Conservation (phyloP, 2,113 vertebrate genomes). For the Chitala chitala region DNA sequence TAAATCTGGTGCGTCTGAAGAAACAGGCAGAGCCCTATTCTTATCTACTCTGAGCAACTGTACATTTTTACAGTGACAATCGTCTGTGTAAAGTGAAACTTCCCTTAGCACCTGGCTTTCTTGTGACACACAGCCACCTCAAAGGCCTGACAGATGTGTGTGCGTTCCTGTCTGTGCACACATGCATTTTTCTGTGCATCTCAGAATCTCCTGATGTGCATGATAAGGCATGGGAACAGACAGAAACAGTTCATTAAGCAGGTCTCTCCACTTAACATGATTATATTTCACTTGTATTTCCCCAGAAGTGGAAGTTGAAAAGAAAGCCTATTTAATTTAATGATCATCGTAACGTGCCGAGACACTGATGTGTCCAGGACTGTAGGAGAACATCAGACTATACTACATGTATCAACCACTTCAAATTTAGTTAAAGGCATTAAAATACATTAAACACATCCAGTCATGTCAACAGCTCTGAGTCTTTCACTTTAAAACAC, state of each 20-base stretch:
- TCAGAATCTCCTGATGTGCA: background rate
- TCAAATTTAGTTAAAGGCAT: no score
- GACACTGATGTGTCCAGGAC: background rate
- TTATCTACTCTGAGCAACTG: background rate
- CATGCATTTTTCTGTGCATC: background rate
- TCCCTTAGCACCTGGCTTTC: slow-evolving; percentile 37
- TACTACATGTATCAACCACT: no score
- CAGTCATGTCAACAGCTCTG: no score
- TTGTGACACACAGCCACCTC: slow-evolving; percentile 15
- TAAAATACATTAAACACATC: no score
- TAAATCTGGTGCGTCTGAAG: background rate
- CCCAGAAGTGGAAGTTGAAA: background rate
- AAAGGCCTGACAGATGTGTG: background rate
- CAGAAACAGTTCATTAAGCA: background rate
- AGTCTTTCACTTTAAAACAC: no score
- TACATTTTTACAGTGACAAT: background rate
- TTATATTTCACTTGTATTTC: background rate
- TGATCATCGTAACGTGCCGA: background rate
- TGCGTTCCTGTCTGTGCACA: no score
- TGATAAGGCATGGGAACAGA: background rate
- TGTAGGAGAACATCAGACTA: background rate
- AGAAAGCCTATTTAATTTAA: background rate
- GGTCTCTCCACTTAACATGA: background rate
- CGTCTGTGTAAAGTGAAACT: slow-evolving; percentile 13
- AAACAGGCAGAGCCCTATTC: background rate